Evolutionary conservation across 2,888 invertebrate species (phyloP).

Genomic region (Phengaris alcon): DNA sequence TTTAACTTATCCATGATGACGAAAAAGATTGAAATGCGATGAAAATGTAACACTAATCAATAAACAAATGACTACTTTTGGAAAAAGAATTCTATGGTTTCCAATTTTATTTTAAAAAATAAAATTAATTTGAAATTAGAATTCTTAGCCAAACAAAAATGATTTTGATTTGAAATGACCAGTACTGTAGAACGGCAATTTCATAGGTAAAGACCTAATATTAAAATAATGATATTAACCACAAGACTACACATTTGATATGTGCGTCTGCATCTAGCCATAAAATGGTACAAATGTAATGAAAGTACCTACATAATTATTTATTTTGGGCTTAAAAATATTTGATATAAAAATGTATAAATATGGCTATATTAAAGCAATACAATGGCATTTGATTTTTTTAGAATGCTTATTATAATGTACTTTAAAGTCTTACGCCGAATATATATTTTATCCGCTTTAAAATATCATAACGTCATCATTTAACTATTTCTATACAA

Average conservation of each 20-base stretch:
- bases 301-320: background rate
- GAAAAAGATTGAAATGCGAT: too few species aligned
- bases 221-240: background rate
- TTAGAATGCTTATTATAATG: background rate
- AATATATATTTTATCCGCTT: conserved; percentile 17
- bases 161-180: too few species aligned
- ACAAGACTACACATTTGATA: background rate
- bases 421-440: background rate
- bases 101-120: too few species aligned
- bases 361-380: conserved; percentile 19
- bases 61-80: too few species aligned
- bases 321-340: conserved; percentile 24
- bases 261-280: background rate
- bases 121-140: too few species aligned
- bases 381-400: conserved; percentile 1
- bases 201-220: too few species aligned
- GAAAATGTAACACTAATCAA: too few species aligned
- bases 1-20: too few species aligned
- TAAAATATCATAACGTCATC: background rate
- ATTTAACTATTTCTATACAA: background rate
- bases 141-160: too few species aligned
- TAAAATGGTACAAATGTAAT: background rate
- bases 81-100: too few species aligned
- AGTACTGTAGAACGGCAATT: too few species aligned
- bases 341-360: conserved; percentile 27